A percentile compares a stretch with the other conserved stretches of the same genome.
Conservation (phyloP, 2,113 vertebrate species). For the Jaculus jaculus region DNA sequence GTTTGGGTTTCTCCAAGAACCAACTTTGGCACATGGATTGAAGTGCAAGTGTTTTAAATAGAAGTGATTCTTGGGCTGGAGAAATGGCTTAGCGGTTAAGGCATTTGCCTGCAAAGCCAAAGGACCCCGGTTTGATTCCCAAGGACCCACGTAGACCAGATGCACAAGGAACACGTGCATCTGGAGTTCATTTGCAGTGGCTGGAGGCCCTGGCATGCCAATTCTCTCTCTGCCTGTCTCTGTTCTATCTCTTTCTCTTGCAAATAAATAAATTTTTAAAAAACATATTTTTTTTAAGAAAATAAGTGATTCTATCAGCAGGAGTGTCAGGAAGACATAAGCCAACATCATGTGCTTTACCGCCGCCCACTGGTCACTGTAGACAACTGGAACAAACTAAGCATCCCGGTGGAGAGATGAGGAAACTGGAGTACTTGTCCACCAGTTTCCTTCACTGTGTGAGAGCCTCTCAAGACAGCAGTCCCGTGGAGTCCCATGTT, state of each 20-base stretch:
- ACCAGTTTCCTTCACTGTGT: background rate
- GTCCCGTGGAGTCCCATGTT: background rate
- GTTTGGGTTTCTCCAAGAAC: background rate
- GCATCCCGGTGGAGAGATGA: background rate
- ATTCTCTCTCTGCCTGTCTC: too few relatives aligned
- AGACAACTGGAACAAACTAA: background rate
- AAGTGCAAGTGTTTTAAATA: background rate
- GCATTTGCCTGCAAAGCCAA: too few relatives aligned
- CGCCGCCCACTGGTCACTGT: background rate
- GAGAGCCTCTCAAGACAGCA: background rate
- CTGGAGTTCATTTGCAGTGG: too few relatives aligned
- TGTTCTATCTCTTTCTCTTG: too few relatives aligned
- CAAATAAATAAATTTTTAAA: too few relatives aligned
- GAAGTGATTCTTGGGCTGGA: background rate
- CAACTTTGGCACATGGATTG: background rate
- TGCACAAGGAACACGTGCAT: too few relatives aligned
- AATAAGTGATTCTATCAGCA: background rate
- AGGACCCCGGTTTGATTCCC: too few relatives aligned
- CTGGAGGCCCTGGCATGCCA: too few relatives aligned
- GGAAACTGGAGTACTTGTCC: background rate
- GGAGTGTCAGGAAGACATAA: background rate
- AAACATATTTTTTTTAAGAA: too few relatives aligned
- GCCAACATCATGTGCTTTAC: background rate
- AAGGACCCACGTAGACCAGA: too few relatives aligned
- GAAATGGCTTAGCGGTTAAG: too few relatives aligned